Base-by-base conservation (phyloP, 2,113 vertebrate genomes). In the Camelus bactrianus region DNA sequence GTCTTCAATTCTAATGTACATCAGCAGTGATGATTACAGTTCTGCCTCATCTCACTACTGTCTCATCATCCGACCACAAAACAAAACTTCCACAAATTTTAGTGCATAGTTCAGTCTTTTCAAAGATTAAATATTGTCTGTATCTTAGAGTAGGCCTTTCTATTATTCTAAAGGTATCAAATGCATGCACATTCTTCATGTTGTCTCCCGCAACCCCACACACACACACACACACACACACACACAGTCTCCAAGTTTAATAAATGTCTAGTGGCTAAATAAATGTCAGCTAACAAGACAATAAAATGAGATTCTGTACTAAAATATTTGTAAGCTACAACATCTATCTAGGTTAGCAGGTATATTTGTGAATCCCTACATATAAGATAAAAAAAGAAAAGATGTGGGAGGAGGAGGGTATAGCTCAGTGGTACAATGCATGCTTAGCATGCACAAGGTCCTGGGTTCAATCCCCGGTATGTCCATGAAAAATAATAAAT, bases 351-450 rank as follows among this genome's bases (percentile, higher is more conserved):
- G 12, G 50, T 75, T 76, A 88, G 8, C 10, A 92, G 52, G 20
- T n/a, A 24, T 76, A 92, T 69, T 76, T 94, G 22, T n/a, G 28
- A 82, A 76, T 88, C 75, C 67, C 82, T 88, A 91, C 52, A 60
- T 56, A 72, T 11, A 86, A 90, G 42, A 70, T 62, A 72, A 93
- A 42, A 93, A 60, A 82, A 85, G 65, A 92, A 73, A 73, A 73
- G 46, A 75, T 75, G 4, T 75, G 38, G 38, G 38, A 42, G 38
- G 38, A 42, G 38, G 38, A 42, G 38, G 38, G 38, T 42, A 42
- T 42, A 42, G 38, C 38, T 42, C 38, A 42, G 38, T 42, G 38
- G 38, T 42, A 42, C 38, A 42, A 42, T 38, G 38, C 38, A 42
- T 42, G 38, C 38, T 42, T 42, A 42, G 38, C 38, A 42, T 42